phyloP scores from a whole-genome alignment of 2,113 vertebrate genomes.

The Lasiurus borealis region DNA sequence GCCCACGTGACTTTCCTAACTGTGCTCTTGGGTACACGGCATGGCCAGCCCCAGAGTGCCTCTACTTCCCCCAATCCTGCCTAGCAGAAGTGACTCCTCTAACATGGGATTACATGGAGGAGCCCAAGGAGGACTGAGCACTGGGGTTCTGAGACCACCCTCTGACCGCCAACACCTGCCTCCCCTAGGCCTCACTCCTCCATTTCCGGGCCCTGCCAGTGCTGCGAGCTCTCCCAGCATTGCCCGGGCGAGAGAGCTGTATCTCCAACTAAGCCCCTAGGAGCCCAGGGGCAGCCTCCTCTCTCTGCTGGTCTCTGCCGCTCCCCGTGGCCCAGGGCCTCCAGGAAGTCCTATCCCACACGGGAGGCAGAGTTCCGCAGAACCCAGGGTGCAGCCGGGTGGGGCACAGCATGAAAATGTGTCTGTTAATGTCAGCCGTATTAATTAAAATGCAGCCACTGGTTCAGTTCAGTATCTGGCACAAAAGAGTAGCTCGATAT shows the following conservation, averaged over 20 bases:
- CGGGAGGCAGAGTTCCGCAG: not conserved
- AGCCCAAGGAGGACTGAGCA: not conserved
- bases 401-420: not conserved
- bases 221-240: not conserved
- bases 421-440: not conserved
- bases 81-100: not conserved
- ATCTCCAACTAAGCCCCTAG: not conserved
- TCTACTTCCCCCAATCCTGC: not conserved
- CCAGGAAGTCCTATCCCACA: not conserved
- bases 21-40: not conserved
- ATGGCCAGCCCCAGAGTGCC: not conserved
- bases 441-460: conserved; percentile 12
- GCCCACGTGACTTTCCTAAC: not conserved
- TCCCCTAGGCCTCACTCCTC: not conserved
- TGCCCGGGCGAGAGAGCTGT: too few relatives aligned
- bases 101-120: not conserved
- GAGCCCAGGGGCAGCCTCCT: not conserved
- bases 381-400: not conserved
- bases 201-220: not conserved
- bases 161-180: not conserved
- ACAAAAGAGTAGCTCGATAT: not conserved
- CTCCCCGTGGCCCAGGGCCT: not conserved
- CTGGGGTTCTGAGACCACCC: not conserved
- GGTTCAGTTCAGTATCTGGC: not conserved
- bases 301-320: not conserved